These are phyloP conservation scores for Monopis laevigella DNA, from an alignment of 2,888 invertebrate genomes.

Conservation along the genomic window DNA sequence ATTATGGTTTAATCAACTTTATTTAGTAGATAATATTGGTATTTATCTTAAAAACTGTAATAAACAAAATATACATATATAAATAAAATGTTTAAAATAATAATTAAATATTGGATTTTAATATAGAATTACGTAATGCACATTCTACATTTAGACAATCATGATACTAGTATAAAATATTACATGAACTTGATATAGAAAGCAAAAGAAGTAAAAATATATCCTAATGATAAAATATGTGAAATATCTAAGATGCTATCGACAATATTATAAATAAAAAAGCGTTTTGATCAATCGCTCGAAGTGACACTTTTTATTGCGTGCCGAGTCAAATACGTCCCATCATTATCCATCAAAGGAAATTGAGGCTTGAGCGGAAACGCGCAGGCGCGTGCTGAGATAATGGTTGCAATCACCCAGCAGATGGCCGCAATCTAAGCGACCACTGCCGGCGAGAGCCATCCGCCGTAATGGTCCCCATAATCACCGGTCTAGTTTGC, in stretches of 20 bases:
- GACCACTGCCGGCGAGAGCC: constrained; percentile 23
- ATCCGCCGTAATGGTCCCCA: constrained; percentile 27
- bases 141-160: no score
- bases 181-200: no score
- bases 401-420: constrained; percentile 37
- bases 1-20: no score
- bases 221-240: no score
- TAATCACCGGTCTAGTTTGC: constrained; percentile 36
- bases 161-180: no score
- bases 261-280: neutral
- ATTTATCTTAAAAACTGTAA: no score
- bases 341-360: constrained; percentile 6
- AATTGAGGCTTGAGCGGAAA: constrained; percentile 8
- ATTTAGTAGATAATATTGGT: no score
- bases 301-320: constrained; percentile 3
- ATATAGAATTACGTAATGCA: no score
- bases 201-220: no score
- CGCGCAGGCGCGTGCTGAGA: constrained; percentile 34
- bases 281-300: neutral
- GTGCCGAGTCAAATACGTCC: neutral
- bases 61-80: no score
- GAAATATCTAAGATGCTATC: neutral
- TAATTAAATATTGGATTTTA: no score
- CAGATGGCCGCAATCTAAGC: constrained; percentile 37
- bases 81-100: no score